Evolutionary conservation across 2,888 invertebrate genomes (phyloP).

Genomic region (Brachyopa scutellaris): DNA sequence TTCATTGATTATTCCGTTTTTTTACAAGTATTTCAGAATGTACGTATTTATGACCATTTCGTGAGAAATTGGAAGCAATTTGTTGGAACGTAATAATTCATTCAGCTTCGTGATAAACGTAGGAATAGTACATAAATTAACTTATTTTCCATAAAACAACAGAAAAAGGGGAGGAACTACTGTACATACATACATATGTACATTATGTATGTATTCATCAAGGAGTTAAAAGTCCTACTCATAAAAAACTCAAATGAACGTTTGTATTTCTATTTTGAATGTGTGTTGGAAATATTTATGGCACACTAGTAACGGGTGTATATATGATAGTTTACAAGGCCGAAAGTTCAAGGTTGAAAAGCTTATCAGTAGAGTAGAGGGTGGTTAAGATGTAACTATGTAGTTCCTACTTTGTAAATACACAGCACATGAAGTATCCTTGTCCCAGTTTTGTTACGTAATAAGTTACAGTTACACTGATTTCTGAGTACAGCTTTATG

Average conservation of each 20-base stretch:
- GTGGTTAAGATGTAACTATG: constrained; percentile 6
- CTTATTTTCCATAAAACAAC: too few species aligned
- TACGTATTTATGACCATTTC: not conserved
- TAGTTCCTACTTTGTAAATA: too few species aligned
- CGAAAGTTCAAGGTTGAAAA: constrained; percentile 66
- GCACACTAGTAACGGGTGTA: not conserved
- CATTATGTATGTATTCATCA: not conserved
- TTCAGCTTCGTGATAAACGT: not conserved
- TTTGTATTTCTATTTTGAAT: not conserved
- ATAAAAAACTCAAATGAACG: not conserved
- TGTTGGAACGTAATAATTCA: not conserved
- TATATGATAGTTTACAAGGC: constrained; percentile 26
- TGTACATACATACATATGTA: too few species aligned
- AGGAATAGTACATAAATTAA: too few species aligned
- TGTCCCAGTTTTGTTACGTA: constrained; percentile 67
- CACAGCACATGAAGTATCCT: constrained; percentile 29
- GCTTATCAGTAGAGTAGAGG: constrained; percentile 56
- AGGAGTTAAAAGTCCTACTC: not conserved
- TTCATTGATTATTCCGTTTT: constrained; percentile 1
- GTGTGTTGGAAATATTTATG: not conserved
- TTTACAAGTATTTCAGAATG: not conserved
- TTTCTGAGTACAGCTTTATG: constrained; percentile 26
- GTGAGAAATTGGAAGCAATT: not conserved
- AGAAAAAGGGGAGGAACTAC: not conserved
- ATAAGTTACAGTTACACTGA: constrained; percentile 14